Evolutionary conservation across 2,888 invertebrate genomes (phyloP), one percentile per base, ranked within the genome.

Genomic region (Thymelicus acteon): DNA sequence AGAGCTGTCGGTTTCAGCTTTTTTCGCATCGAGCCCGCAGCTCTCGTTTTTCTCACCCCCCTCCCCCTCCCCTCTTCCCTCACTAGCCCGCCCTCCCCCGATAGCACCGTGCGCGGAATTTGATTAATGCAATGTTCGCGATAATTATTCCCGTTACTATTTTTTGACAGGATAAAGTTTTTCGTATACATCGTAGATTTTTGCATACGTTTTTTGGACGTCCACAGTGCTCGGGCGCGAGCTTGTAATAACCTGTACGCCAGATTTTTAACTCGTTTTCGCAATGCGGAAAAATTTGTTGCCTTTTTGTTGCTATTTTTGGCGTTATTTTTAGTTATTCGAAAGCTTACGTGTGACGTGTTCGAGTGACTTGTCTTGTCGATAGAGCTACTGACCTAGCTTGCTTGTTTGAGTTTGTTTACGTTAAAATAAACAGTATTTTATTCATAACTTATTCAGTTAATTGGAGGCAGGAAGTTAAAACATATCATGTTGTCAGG

Each of bases 101-200:
- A 93, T 93, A 92, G 90, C 87, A 76, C 90, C 88, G 89, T 90
- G 92, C 90, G 86, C 90, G 89, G 93, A 92, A 93, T 93, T 92
- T 93, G 93, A 93, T 93, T 93, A 93, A 93, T 93, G 93, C 93
- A 92, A 93, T 93, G 93, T 91, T 90, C 92, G 85, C 90, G 88
- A 93, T 93, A 92, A 93, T 93, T 93, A 93, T 92, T 93, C 92
- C 86, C 88, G 92, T 90, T 90, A 91, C 92, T 90, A 91, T 92
- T 91, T 91, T 92, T 92, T 91, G 92, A 92, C 91, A 90, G 89
- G 84, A 82, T 85, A 87, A 87, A 88, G 86, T 89, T 91, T 90
- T 90, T 89, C 83, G 24, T 83, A 82, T 78, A 80, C 77, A 78
- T 76, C 81, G 82, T 80, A 77, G 81, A 85, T 86, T 87, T 85